Percentiles rank a stretch among this genome's conserved stretches.
Evolutionary conservation across 2,113 vertebrate genomes (phyloP).

Genomic region (Telmatochromis sp.): DNA sequence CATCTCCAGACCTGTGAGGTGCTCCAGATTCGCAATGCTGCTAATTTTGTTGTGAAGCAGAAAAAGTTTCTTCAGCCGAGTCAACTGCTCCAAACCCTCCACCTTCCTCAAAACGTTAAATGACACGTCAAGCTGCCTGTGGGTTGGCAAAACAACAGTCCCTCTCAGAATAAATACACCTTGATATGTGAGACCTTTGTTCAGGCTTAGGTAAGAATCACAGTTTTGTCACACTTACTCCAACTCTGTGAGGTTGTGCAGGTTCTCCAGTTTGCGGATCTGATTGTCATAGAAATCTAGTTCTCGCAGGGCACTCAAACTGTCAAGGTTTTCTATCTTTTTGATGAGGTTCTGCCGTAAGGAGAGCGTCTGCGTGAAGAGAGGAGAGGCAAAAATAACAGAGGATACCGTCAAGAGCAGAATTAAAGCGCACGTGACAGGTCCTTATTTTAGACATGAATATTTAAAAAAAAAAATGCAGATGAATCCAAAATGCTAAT

Average conservation of each 20-base stretch:
- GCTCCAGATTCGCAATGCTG: constrained; percentile 83
- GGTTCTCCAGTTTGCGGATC: constrained; percentile 89
- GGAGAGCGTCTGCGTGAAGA: constrained; percentile 80
- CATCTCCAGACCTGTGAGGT: constrained; percentile 81
- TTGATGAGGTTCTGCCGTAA: constrained; percentile 96
- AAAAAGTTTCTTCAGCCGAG: constrained; percentile 87
- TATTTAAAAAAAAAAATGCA: not conserved
- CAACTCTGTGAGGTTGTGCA: constrained; percentile 81
- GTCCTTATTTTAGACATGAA: not conserved
- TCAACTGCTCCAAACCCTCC: constrained; percentile 86
- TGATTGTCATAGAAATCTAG: constrained; percentile 98
- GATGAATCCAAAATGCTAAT: not conserved
- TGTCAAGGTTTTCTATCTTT: constrained; percentile 90
- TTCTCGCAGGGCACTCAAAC: constrained; percentile 78
- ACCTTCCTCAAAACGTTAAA: constrained; percentile 91
- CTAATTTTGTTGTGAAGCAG: constrained; percentile 95
- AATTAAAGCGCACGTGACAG: not conserved
- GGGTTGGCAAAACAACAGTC: not conserved
- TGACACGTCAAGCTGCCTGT: constrained; percentile 89
- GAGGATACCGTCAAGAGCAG: not conserved
- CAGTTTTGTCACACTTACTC: constrained; percentile 79
- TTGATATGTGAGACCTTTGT: not conserved
- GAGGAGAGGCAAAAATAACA: not conserved
- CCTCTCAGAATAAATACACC: not conserved
- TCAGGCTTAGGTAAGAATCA: not conserved